Base-by-base conservation (phyloP, 2,888 invertebrate genomes). In the Cantharis rufa region DNA sequence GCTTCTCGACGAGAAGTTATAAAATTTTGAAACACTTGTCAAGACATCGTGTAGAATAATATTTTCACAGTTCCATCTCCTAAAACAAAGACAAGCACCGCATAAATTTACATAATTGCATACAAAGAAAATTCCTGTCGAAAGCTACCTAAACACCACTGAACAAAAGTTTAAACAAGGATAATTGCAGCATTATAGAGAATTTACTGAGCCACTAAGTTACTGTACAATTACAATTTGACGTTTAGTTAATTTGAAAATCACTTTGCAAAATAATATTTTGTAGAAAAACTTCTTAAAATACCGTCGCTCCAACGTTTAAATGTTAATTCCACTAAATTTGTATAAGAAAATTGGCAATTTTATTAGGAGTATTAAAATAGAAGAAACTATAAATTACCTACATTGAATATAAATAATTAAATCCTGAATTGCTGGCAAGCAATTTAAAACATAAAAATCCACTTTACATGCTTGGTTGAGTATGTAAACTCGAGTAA, bases 401-500 rank as follows among this genome's bases (percentile, higher is more conserved):
- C 68, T 68, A 68, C 68, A 18, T 15, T 68, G 27, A 68, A 18
- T 68, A 24, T 68, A 68, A 18, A 24, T 68, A 48, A 48, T 48
- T 48, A 48, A 48, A 48, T 48, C 48, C 48, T 48, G 48, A 48
- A 48, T 48, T 48, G 48, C 48, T 48, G 48, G 48, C 48, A 48
- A 48, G 48, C 48, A 48, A 48, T 48, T 48, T 48, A 48, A 48
- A 48, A 48, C 48, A 48, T 48, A 48, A 48, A 48, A 48, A 48
- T 48, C 48, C 48, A 48, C 48, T 48, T 48, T 48, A 48, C 74
- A 77, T 80, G 82, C 81, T 74, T 81, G 79, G 78, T 74, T 80
- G 81, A 71, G 76, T 81, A 82, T 80, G 79, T 80, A 78, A 80
- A 75, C 68, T 80, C 75, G 78, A 81, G 80, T 81, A 81, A 81